Evolutionary conservation across 1,140 invertebrate genomes (phyloP).

Genomic region (Cardiocondyla obscurior): DNA sequence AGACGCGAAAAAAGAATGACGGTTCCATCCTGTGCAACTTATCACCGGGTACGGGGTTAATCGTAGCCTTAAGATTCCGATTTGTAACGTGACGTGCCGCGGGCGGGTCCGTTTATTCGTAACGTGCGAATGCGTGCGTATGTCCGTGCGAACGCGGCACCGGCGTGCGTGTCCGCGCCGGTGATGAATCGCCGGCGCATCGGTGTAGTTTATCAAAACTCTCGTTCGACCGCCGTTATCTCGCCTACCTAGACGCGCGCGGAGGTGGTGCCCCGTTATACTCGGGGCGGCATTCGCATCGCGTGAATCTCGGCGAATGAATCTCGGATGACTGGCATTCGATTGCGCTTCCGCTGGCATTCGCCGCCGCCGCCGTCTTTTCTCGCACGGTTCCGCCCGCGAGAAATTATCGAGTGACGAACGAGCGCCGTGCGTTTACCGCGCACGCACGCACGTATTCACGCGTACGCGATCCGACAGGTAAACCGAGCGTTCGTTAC

Average conservation of each 20-base stretch:
- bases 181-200: constrained; percentile 29
- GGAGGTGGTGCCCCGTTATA: constrained; percentile 52
- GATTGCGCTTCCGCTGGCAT: constrained; percentile 52
- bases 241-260: constrained; percentile 44
- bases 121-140: not conserved
- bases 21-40: not conserved
- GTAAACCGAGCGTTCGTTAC: constrained; percentile 17
- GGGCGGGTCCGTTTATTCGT: constrained; percentile 20
- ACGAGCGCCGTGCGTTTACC: constrained; percentile 25
- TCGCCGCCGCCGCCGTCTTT: constrained; percentile 12
- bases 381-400: constrained; percentile 41
- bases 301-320: constrained; percentile 27
- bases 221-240: constrained; percentile 51
- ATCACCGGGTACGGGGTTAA: not conserved
- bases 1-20: not conserved
- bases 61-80: constrained; percentile 19
- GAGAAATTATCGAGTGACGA: constrained; percentile 39
- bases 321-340: constrained; percentile 50
- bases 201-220: constrained; percentile 50
- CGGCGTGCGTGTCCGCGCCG: not conserved
- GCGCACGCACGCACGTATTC: not conserved
- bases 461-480: not conserved
- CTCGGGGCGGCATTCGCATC: constrained; percentile 13
- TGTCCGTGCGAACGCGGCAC: not conserved
- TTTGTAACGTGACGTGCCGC: constrained; percentile 23